Percentiles rank a stretch among this genome's conserved stretches.
phyloP scores from a whole-genome alignment of 2,797 vertebrate species.

The Jordanella pulchra region DNA sequence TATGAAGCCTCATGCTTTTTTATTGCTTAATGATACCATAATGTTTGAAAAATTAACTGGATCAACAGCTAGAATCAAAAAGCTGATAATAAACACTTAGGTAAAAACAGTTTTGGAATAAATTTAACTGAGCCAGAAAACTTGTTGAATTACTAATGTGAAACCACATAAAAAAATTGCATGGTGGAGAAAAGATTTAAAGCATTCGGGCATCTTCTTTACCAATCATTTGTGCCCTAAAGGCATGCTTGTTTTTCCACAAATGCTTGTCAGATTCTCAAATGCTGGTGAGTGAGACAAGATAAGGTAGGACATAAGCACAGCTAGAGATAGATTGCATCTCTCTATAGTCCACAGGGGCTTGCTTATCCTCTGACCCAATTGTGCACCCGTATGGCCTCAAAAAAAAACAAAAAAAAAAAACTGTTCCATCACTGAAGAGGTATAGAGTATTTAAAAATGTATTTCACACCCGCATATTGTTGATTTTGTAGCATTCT shows the following conservation, averaged over 20 bases:
- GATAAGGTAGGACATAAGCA: constrained; percentile 52
- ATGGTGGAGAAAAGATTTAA: neutral
- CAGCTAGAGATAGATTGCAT: constrained; percentile 64
- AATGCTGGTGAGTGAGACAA: constrained; percentile 43
- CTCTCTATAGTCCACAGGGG: constrained; percentile 63
- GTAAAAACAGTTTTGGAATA: constrained; percentile 10
- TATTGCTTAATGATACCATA: constrained; percentile 36
- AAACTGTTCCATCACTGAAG: constrained; percentile 28
- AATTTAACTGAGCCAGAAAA: neutral
- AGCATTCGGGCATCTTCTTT: constrained; percentile 26
- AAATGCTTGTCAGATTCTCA: constrained; percentile 55
- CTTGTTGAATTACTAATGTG: constrained; percentile 7
- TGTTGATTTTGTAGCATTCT: neutral
- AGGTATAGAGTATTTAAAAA: neutral
- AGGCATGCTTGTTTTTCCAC: constrained; percentile 43
- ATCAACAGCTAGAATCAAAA: constrained; percentile 1
- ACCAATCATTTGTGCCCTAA: constrained; percentile 39
- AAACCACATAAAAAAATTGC: too few relatives aligned
- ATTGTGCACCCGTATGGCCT: constrained; percentile 65
- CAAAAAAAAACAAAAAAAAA: constrained; percentile 22
- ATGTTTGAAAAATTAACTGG: constrained; percentile 9
- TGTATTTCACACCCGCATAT: neutral
- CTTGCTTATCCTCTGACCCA: constrained; percentile 69
- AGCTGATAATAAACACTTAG: constrained; percentile 32
- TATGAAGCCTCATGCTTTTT: constrained; percentile 42